Percentiles rank a stretch among this genome's conserved stretches.
phyloP scores from a whole-genome alignment of 2,113 vertebrate species.

The Parus major region DNA sequence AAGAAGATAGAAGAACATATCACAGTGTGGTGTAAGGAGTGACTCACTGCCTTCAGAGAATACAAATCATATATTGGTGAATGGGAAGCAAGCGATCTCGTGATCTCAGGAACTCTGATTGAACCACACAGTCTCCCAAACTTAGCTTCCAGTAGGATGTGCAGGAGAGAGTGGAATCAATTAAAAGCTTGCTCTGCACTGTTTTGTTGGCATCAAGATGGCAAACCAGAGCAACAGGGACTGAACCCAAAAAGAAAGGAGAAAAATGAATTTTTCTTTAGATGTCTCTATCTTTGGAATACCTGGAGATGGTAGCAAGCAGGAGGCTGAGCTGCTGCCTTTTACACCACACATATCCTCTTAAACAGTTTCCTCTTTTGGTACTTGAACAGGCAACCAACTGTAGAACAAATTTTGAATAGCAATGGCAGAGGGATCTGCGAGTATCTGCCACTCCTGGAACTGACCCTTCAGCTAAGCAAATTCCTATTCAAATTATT shows the following conservation, averaged over 20 bases:
- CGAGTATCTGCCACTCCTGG: background rate
- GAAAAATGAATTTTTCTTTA: background rate
- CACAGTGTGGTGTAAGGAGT: background rate
- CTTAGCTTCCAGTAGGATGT: background rate
- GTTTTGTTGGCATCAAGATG: background rate
- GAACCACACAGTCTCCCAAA: background rate
- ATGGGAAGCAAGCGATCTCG: background rate
- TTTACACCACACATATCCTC: background rate
- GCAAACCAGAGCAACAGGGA: background rate
- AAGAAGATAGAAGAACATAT: background rate
- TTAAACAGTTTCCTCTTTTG: background rate
- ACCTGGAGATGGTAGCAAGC: background rate
- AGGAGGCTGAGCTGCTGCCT: background rate
- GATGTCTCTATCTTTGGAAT: background rate
- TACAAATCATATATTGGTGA: background rate
- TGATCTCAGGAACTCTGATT: background rate
- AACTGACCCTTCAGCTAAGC: background rate
- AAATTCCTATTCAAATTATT: background rate
- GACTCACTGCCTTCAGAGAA: conserved; percentile 18
- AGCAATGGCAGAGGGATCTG: background rate
- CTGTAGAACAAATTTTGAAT: background rate
- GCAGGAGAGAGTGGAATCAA: background rate
- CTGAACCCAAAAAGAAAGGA: background rate
- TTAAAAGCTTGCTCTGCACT: background rate
- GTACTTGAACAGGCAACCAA: background rate